phyloP scores from a whole-genome alignment of 1,140 invertebrate genomes.

The Trachelipus rathkii region DNA sequence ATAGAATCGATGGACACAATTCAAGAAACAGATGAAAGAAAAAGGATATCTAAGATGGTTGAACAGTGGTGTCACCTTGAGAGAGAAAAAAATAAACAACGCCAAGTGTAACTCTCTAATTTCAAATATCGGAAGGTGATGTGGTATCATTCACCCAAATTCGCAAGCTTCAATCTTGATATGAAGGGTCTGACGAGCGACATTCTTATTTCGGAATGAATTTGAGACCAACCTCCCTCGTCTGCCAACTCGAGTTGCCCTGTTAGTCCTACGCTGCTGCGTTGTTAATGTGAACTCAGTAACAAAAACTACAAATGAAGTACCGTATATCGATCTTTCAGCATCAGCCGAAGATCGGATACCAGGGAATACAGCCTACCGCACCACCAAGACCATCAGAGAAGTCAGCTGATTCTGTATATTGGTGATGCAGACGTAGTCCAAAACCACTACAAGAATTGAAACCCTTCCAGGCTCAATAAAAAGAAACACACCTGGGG shows the following conservation, averaged over 20 bases:
- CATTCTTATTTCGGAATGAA: constrained; percentile 62
- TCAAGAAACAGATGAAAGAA: constrained; percentile 17
- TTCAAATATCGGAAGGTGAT: constrained; percentile 37
- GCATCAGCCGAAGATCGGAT: constrained; percentile 56
- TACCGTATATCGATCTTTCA: constrained; percentile 46
- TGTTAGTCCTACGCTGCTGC: constrained; percentile 76
- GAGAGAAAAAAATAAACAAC: constrained; percentile 30
- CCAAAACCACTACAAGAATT: constrained; percentile 49
- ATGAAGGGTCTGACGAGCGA: constrained; percentile 46
- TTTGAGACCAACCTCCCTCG: constrained; percentile 69
- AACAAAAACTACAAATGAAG: constrained; percentile 29
- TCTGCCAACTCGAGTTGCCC: constrained; percentile 67
- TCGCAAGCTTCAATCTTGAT: constrained; percentile 42
- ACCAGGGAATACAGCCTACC: constrained; percentile 55
- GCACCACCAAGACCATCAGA: constrained; percentile 55
- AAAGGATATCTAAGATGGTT: constrained; percentile 36
- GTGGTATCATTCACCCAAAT: constrained; percentile 43
- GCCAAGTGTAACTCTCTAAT: constrained; percentile 28
- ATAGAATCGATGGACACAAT: not conserved
- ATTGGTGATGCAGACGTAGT: constrained; percentile 62
- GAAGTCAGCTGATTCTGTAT: constrained; percentile 73
- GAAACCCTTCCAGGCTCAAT: constrained; percentile 34
- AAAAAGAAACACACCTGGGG: constrained; percentile 30
- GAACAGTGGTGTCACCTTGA: constrained; percentile 43
- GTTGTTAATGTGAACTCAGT: constrained; percentile 55